phyloP scores from a whole-genome alignment of 1,140 invertebrate genomes.

The Nephotettix cincticeps region DNA sequence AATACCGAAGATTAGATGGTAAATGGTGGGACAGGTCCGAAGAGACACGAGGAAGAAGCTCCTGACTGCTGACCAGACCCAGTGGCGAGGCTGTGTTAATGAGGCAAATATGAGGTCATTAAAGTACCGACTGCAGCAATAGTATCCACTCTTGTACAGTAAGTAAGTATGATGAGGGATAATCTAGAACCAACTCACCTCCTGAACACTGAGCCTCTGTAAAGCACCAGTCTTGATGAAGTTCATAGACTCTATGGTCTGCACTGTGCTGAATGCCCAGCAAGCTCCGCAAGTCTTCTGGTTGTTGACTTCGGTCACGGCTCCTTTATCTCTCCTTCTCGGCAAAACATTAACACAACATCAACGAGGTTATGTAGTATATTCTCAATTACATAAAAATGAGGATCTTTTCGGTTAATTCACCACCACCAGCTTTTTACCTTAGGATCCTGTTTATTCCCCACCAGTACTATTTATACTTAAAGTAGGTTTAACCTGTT shows the following conservation, averaged over 20 bases:
- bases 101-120: too few relatives aligned
- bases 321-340: conserved; percentile 69
- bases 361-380: not conserved
- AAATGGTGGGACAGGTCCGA: too few relatives aligned
- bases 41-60: too few relatives aligned
- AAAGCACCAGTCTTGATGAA: conserved; percentile 65
- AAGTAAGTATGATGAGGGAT: too few relatives aligned
- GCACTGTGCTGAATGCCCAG: conserved; percentile 82
- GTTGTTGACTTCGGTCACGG: conserved; percentile 67
- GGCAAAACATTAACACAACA: conserved; percentile 36
- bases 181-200: conserved; percentile 50
- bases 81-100: too few relatives aligned
- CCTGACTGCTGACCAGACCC: too few relatives aligned
- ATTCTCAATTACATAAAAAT: not conserved
- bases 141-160: too few relatives aligned
- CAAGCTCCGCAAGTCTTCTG: conserved; percentile 82
- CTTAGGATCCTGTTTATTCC: not conserved
- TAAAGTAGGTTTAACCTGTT: not conserved
- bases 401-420: too few relatives aligned
- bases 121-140: too few relatives aligned
- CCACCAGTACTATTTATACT: too few relatives aligned
- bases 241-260: conserved; percentile 74
- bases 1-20: too few relatives aligned
- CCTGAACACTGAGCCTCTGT: conserved; percentile 70
- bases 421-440: too few relatives aligned